Evolutionary conservation across 2,113 vertebrate species (phyloP), one percentile per base, ranked within the genome.

Genomic region (Leucopsar rothschildi): DNA sequence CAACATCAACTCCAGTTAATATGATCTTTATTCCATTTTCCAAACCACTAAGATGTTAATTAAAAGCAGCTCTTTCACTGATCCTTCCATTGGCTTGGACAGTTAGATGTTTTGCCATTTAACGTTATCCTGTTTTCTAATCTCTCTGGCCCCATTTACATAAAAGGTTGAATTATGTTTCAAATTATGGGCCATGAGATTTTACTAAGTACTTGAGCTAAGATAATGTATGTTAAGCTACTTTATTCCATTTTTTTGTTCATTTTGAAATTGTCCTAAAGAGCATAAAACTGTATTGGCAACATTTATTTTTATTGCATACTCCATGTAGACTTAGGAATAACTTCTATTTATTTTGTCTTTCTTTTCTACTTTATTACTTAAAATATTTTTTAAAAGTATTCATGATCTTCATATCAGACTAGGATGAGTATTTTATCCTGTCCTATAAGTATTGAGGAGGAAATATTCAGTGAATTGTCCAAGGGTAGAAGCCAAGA

Each of bases 21-120:
- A 53, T 45, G 29, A 90, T 66, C 79, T 93, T 80, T 93, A 90
- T 40, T 93, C 82, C 3, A 2, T 96, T 88, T 84, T 94, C 78
- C 88, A 93, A 88, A 88, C 44, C 81, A 91, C 77, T 88, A 91
- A 85, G 77, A 92, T 66, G 75, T 70, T 96, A 96, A 95, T 94
- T 94, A 82, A 92, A 96, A 96, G 11, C 91, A 96, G 65, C 14
- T 71, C 33, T 80, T 93, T 53, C 24, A 55, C 29, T 85, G 59
- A 85, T 81, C 49, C 39, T 83, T 93, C 86, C 33, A 69, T 19
- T 90, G 82, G 44, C 60, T 94, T 80, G 27, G 35, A 66, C 20
- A 86, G 35, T 49, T 50, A 66, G 25, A 44, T 88, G 50, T 56
- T 92, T 86, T 80, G 28, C 21, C 45, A 49, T 92, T 90, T 91